These are phyloP conservation scores for Adrianichthys oophorus DNA, from an alignment of 2,797 vertebrate genomes.

Conservation along the genomic window DNA sequence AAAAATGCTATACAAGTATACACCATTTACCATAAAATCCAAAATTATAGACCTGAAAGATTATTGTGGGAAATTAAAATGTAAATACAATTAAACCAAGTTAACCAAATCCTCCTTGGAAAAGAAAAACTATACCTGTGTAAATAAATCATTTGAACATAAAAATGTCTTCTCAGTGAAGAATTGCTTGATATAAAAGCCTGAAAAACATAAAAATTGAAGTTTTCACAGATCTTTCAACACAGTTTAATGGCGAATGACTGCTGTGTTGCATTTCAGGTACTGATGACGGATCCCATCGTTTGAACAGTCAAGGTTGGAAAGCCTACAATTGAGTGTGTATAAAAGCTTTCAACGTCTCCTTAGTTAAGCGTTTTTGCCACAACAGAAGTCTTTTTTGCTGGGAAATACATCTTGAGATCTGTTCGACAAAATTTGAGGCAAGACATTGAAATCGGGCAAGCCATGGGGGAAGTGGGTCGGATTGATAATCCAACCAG, in stretches of 20 bases:
- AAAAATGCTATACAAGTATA: too few relatives aligned
- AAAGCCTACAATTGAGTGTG: slow-evolving; percentile 12
- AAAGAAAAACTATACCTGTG: too few relatives aligned
- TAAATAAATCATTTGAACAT: neutral
- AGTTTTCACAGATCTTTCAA: slow-evolving; percentile 19
- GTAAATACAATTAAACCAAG: too few relatives aligned
- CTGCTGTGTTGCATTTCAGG: slow-evolving; percentile 18
- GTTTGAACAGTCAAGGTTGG: slow-evolving; percentile 12
- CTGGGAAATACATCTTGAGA: slow-evolving; percentile 42
- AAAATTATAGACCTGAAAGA: too few relatives aligned
- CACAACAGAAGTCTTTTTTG: slow-evolving; percentile 55
- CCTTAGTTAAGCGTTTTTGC: slow-evolving; percentile 30
- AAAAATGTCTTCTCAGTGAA: neutral
- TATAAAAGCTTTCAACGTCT: slow-evolving; percentile 47
- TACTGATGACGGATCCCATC: slow-evolving; percentile 16
- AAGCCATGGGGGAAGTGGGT: slow-evolving; percentile 45
- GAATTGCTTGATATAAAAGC: neutral
- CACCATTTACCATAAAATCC: too few relatives aligned
- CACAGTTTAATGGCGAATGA: slow-evolving; percentile 2
- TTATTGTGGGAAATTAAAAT: too few relatives aligned
- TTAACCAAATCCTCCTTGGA: too few relatives aligned
- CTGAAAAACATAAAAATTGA: neutral
- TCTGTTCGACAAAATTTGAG: slow-evolving; percentile 15
- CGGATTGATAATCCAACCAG: slow-evolving; percentile 34
- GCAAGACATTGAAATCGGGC: slow-evolving; percentile 24